Percentiles rank a stretch among this genome's conserved stretches.
Conservation (phyloP, 2,113 vertebrate species). For the Antechinus flavipes region DNA sequence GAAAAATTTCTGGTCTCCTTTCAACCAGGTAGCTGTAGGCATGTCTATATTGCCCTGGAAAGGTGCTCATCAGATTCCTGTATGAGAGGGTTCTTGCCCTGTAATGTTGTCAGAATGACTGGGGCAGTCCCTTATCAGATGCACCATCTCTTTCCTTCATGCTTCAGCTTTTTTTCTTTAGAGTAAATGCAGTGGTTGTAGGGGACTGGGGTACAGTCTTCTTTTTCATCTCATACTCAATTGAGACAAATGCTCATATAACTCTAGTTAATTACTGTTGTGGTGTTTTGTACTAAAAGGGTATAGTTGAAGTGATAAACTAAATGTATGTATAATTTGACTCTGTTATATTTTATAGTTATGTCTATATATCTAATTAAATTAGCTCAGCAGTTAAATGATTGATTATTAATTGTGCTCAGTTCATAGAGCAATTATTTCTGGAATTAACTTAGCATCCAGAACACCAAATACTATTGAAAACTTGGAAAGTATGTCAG, state of each 20-base stretch:
- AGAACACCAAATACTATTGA: neutral
- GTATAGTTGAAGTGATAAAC: neutral
- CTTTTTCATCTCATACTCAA: neutral
- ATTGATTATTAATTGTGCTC: neutral
- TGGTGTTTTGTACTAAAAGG: neutral
- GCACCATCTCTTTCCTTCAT: neutral
- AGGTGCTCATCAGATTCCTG: too few species aligned
- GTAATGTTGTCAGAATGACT: too few species aligned
- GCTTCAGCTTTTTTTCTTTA: neutral
- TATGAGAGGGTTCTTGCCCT: too few species aligned
- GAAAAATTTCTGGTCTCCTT: too few species aligned
- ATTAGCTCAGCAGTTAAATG: neutral
- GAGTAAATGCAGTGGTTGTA: neutral
- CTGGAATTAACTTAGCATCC: neutral
- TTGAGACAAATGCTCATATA: neutral
- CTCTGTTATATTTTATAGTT: neutral
- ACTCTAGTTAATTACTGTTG: neutral
- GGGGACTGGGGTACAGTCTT: neutral
- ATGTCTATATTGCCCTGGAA: too few species aligned
- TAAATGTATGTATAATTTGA: neutral
- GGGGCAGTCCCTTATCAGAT: too few species aligned
- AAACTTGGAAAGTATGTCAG: neutral
- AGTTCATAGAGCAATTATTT: neutral
- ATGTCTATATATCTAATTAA: neutral
- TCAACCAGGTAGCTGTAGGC: too few species aligned